These are phyloP conservation scores for Leucopsar rothschildi DNA, from an alignment of 2,113 vertebrate genomes.

Conservation along the genomic window DNA sequence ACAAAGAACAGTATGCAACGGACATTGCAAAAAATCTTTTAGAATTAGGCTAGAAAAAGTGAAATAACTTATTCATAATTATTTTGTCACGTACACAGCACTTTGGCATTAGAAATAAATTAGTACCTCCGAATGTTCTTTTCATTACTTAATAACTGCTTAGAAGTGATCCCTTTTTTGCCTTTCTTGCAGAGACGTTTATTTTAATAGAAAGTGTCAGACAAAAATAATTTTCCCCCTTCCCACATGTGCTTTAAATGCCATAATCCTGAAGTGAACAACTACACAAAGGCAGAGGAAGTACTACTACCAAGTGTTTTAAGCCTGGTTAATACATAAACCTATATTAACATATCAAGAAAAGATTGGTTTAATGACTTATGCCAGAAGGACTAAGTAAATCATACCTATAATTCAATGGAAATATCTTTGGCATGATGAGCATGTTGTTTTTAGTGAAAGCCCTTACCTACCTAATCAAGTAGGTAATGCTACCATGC, in stretches of 20 bases:
- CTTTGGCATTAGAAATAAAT: background rate
- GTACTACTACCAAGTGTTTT: background rate
- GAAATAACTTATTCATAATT: background rate
- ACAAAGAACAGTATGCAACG: background rate
- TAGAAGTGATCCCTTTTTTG: background rate
- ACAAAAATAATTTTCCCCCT: background rate
- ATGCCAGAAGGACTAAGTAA: background rate
- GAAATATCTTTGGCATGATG: background rate
- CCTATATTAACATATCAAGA: background rate
- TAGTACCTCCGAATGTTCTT: background rate
- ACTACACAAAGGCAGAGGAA: background rate
- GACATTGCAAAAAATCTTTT: background rate
- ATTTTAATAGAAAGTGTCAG: background rate
- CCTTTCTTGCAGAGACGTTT: background rate
- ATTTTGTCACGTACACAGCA: background rate
- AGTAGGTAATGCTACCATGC: background rate
- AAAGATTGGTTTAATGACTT: background rate
- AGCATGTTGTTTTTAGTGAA: fast-evolving
- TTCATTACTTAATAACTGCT: background rate
- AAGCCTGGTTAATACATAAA: background rate
- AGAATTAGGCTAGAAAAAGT: background rate
- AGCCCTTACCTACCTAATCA: background rate
- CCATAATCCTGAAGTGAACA: background rate
- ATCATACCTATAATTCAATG: background rate
- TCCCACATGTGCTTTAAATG: background rate